Base-by-base conservation (phyloP, 1,140 invertebrate species). In the Drosophila tani region DNA sequence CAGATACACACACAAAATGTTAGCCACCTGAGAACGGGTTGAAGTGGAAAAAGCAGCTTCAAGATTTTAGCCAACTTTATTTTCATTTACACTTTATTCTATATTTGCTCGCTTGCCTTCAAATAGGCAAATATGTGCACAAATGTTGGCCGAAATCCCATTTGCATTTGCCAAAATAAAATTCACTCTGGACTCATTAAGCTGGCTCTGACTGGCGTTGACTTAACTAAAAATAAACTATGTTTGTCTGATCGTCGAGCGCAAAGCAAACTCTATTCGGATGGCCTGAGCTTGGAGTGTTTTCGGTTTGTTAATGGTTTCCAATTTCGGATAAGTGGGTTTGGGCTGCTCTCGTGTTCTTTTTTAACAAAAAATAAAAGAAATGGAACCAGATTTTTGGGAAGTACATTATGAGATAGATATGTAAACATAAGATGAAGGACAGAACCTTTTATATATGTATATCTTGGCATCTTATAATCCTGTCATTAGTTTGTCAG, bases 121-220 rank as follows among this genome's bases (percentile, higher is more conserved):
- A 79, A 90, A 70, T 90, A 69, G 81, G 51, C 74, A 88, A 88
- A 90, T 90, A 88, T 84, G 69, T 84, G 58, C 69, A 74, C 78
- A 90, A 90, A 79, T 88, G 81, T 62, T 73, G 68, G 69, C 76
- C 60, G 11, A 45, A 21, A 40, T 51, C 35, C 46, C 66, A 79
- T 71, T 79, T 65, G 53, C 59, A 65, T 58, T 65, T 78, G 75
- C 75, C 75, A 55, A 78, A 69, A 60, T 46, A 38, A 65, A 27
- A 57, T 41, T 69, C 51, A 38, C 56, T 55, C 56, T 65, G 63
- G 45, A 74, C 80, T 83, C 80, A 85, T 86, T 85, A 71, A 58
- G 27, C 66, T 57, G 60, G 32, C 38, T 35, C 51, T 58, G 38
- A 12, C 66, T 29, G 59, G 46, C 75, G 79, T 87, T 86, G 75